Conservation (phyloP, 2,113 vertebrate species). For the Gnathochromis pfefferi region DNA sequence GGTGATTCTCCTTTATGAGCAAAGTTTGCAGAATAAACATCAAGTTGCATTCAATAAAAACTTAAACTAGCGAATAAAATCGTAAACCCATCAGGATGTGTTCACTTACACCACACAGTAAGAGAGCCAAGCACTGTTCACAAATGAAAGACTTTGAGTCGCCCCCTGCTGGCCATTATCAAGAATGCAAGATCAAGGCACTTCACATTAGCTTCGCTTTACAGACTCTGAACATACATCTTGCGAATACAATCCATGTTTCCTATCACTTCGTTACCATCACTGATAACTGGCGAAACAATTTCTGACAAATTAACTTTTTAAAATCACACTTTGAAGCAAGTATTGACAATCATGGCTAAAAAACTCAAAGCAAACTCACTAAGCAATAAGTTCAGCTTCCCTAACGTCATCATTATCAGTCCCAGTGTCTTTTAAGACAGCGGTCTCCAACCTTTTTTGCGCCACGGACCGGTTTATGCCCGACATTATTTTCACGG, state of each 20-base stretch:
- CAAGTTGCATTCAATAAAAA: neutral
- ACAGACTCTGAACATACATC: neutral
- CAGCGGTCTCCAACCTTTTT: too few species aligned
- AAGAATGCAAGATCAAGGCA: neutral
- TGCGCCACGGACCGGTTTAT: too few species aligned
- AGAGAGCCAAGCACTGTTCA: neutral
- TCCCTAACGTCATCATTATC: neutral
- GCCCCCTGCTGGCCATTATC: neutral
- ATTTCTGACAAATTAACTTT: neutral
- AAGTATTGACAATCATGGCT: neutral
- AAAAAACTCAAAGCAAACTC: neutral
- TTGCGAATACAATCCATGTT: accelerated
- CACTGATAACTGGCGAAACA: accelerated
- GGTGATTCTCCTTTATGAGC: neutral
- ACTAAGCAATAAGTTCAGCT: neutral
- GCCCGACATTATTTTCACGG: too few species aligned
- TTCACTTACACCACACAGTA: neutral
- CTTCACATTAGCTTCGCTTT: accelerated
- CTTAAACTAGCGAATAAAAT: neutral
- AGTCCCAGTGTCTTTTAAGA: neutral
- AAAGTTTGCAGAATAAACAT: neutral
- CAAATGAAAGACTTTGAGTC: neutral
- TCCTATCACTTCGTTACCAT: accelerated
- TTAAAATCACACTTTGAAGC: neutral
- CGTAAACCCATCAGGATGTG: neutral